A percentile compares a stretch with the other conserved stretches of the same genome.
Evolutionary conservation across 1,140 invertebrate genomes (phyloP).

Genomic region (Armadillidium nasatum): DNA sequence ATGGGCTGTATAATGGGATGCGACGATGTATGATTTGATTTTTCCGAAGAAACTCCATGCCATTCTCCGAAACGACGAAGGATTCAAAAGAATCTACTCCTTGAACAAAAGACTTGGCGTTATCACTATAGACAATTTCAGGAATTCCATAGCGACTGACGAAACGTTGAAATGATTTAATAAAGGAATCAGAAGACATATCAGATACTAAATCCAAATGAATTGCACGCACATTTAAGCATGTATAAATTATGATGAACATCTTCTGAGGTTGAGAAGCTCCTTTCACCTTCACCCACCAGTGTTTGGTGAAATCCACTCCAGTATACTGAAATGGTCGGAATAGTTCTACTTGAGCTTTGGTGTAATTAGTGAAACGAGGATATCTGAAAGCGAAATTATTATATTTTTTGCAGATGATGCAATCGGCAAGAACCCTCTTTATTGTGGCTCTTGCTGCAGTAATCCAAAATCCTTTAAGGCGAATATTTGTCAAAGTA

Average conservation of each 20-base stretch:
- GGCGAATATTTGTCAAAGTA: too few relatives aligned
- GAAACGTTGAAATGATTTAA: constrained; percentile 10
- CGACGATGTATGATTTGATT: neutral
- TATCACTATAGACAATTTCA: constrained; percentile 3
- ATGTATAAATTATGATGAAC: constrained; percentile 22
- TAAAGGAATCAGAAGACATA: constrained; percentile 7
- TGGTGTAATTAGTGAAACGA: neutral
- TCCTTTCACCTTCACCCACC: neutral
- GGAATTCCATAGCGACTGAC: neutral
- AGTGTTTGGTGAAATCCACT: constrained; percentile 19
- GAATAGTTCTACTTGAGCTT: constrained; percentile 9
- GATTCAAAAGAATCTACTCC: neutral
- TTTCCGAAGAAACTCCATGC: neutral
- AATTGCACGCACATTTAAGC: constrained; percentile 13
- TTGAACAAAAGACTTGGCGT: constrained; percentile 1
- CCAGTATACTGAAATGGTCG: constrained; percentile 13
- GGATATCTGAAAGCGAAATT: constrained; percentile 16
- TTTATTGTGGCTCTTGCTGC: constrained; percentile 4
- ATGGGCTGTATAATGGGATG: constrained; percentile 6
- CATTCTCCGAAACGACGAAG: neutral
- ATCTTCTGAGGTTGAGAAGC: neutral
- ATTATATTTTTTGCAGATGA: constrained; percentile 14
- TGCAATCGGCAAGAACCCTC: neutral
- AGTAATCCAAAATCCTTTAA: constrained; percentile 9
- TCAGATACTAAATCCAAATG: constrained; percentile 10